Evolutionary conservation across 2,797 vertebrate genomes (phyloP).

Genomic region (Amazonetta brasiliensis): DNA sequence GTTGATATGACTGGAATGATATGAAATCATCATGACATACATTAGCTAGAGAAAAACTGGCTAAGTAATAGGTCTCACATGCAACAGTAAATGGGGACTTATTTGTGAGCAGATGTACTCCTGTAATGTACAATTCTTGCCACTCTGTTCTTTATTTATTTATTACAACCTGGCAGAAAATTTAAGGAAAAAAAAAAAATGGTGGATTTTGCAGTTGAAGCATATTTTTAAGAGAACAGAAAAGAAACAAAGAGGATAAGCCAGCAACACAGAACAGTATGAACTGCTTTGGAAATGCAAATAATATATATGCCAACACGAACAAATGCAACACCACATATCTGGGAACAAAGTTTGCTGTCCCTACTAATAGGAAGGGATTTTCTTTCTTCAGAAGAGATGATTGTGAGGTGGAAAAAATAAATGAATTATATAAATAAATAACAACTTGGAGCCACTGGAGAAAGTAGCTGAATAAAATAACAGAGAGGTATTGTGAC

Average conservation of each 20-base stretch:
- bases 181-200: not conserved
- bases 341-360: constrained; percentile 20
- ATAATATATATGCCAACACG: not conserved
- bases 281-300: constrained; percentile 51
- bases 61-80: constrained; percentile 24
- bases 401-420: not conserved
- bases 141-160: constrained; percentile 35
- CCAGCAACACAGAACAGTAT: not conserved
- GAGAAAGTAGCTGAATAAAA: not conserved
- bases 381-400: not conserved
- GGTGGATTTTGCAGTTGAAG: constrained; percentile 36
- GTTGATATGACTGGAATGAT: constrained; percentile 29
- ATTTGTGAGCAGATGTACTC: constrained; percentile 31
- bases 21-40: constrained; percentile 32
- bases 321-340: not conserved
- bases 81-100: constrained; percentile 13
- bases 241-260: constrained; percentile 12
- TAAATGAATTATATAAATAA: no score
- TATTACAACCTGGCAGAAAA: constrained; percentile 40
- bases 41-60: constrained; percentile 24
- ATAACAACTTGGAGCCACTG: not conserved
- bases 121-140: constrained; percentile 17
- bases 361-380: not conserved
- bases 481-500: not conserved
- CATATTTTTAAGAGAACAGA: constrained; percentile 6